Base-by-base conservation (phyloP, 2,797 vertebrate species). In the Molossus alvarezi region DNA sequence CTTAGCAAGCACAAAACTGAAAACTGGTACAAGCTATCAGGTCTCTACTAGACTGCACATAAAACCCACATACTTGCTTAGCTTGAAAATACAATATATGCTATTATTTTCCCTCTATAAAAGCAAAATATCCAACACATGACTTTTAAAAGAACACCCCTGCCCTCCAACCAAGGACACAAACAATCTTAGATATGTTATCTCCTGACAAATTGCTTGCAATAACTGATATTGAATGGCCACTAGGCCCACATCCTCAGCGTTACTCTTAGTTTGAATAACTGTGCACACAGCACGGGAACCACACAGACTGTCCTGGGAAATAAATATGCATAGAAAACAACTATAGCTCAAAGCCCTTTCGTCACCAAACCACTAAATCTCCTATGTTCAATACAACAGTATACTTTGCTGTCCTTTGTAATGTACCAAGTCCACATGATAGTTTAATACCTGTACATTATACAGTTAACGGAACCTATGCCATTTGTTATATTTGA, bases 1-100 rank as follows among this genome's bases (percentile, higher is more conserved):
- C 8, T 73, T 69, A 65, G 65, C 62, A 64, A 27, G 65, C 25
- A 91, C 48, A 92, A 81, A 93, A 96, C 1, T 82, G 77, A 95
- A 97, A 96, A 95, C 5, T 58, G 41, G 81, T 18, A 81, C 12
- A 81, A 72, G 41, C 48, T 11, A 88, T 37, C 23, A 71, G 51
- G 77, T 94, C 60, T 90, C 48, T 48, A 72, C 27, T 11, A 75
- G n/a, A 9, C 57, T 72, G 6, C 5, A 91, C 41, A 84, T 85
- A 81, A 93, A 90, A 91, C 17, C 6, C 21, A 91, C 17, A 67
- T 33, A 85, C 17, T 65, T 90, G n/a, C 79, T 71, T 77, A 67
- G n/a, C 80, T 75, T 96, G 17, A 58, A 95, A 95, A 95, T 77
- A 81, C 95, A 96, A 96, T 20, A 62, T 5, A 37, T 65, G 65